Evolutionary conservation across 1,140 invertebrate genomes (phyloP).

Genomic region (Caenorhabditis remanei): DNA sequence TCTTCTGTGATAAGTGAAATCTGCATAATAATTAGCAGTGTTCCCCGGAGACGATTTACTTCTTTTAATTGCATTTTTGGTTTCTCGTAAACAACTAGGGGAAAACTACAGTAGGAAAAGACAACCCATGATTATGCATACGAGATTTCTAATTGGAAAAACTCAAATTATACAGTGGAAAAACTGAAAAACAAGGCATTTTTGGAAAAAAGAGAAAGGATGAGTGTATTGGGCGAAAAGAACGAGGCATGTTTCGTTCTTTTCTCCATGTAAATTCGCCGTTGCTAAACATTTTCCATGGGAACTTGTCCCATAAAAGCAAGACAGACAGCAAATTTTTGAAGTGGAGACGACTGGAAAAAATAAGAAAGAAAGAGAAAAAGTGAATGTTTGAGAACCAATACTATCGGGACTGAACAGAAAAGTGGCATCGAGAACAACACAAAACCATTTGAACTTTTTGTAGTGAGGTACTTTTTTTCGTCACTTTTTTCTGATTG

Average conservation of each 20-base stretch:
- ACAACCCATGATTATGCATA: no score
- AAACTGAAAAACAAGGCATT: neutral
- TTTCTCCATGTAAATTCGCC: constrained; percentile 2
- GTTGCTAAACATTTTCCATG: constrained; percentile 15
- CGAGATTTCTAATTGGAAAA: neutral
- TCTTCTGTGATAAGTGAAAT: no score
- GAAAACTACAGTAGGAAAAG: no score
- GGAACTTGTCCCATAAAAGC: constrained; percentile 10
- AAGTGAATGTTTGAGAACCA: neutral
- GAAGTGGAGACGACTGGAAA: neutral
- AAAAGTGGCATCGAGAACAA: no score
- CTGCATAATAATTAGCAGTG: no score
- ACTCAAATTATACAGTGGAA: neutral
- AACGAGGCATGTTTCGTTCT: neutral
- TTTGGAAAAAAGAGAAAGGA: neutral
- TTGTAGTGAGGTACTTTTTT: no score
- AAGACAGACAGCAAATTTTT: neutral
- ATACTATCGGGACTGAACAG: neutral
- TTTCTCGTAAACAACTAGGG: no score
- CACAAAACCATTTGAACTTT: no score
- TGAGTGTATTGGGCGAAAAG: neutral
- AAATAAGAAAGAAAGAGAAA: neutral
- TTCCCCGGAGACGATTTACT: no score
- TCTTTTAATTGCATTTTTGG: no score
- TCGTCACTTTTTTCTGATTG: no score